These are phyloP conservation scores for Lasioglossum baleicum DNA, from an alignment of 1,140 invertebrate genomes.

Conservation along the genomic window DNA sequence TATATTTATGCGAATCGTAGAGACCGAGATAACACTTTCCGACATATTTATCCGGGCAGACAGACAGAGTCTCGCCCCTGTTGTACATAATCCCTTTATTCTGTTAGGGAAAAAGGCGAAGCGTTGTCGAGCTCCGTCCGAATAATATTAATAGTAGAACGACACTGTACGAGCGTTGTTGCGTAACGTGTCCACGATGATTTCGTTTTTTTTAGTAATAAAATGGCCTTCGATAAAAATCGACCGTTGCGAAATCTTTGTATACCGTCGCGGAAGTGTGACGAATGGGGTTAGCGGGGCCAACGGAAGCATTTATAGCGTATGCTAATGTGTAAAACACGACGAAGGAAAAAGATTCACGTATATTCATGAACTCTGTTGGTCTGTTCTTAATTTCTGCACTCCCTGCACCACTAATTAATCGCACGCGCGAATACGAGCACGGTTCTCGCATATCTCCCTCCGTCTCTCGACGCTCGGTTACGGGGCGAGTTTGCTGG, in stretches of 20 bases:
- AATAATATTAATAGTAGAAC: slow-evolving; percentile 7
- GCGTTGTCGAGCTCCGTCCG: background rate
- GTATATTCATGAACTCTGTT: no score
- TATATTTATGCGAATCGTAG: slow-evolving; percentile 48
- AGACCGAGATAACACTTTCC: slow-evolving; percentile 33
- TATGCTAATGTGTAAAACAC: no score
- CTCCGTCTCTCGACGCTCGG: no score
- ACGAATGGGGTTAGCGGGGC: no score
- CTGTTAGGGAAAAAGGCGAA: slow-evolving; percentile 5
- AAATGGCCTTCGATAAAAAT: slow-evolving; percentile 35
- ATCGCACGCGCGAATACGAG: no score
- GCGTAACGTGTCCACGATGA: slow-evolving; percentile 44
- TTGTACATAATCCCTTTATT: slow-evolving; percentile 52
- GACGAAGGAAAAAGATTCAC: no score
- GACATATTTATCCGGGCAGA: slow-evolving; percentile 27
- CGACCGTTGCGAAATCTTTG: background rate
- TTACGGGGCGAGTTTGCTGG: no score
- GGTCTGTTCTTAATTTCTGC: no score
- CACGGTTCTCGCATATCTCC: no score
- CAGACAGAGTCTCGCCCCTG: background rate
- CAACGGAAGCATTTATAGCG: no score
- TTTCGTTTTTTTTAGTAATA: slow-evolving; percentile 53
- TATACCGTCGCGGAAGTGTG: no score
- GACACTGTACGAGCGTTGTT: slow-evolving; percentile 36
- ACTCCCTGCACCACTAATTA: no score